Conservation (phyloP, 64 coral and sea anemone genomes). For the Actinia equina region DNA sequence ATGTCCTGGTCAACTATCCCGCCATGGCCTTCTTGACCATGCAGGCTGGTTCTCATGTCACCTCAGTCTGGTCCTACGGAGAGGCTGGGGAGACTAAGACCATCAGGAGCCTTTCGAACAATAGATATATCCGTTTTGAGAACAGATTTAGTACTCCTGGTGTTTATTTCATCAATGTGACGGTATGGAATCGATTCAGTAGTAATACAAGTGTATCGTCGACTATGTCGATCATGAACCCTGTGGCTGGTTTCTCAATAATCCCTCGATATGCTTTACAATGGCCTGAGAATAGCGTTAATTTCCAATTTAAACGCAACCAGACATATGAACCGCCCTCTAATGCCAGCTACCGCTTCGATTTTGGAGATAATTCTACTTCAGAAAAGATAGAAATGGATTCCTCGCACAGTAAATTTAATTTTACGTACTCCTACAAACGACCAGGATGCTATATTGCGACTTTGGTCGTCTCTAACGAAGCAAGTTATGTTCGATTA, state of each 20-base stretch:
- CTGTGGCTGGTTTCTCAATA: constrained; percentile 31
- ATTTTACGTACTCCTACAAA: constrained; percentile 28
- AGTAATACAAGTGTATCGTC: not conserved
- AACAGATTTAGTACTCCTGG: not conserved
- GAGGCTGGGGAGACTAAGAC: constrained; percentile 12
- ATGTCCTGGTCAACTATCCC: constrained; percentile 33
- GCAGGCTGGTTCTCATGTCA: constrained; percentile 43
- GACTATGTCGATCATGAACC: not conserved
- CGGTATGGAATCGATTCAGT: not conserved
- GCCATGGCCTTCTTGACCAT: constrained; percentile 44
- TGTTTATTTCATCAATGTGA: not conserved
- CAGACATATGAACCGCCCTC: not conserved
- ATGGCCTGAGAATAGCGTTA: constrained; percentile 48
- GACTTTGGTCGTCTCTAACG: constrained; percentile 43
- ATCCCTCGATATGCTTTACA: constrained; percentile 11
- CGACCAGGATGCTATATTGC: constrained; percentile 55
- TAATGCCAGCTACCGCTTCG: constrained; percentile 43
- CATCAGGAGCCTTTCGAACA: not conserved
- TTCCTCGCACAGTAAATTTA: constrained; percentile 33
- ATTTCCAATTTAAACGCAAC: constrained; percentile 37
- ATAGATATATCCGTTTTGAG: not conserved
- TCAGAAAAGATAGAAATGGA: constrained; percentile 12
- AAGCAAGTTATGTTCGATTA: constrained; percentile 52
- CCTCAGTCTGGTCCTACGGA: constrained; percentile 48
- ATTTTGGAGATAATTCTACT: constrained; percentile 49